Percentiles rank a stretch among this genome's conserved stretches.
Conservation (phyloP, 2,113 vertebrate genomes). For the Promerops cafer region DNA sequence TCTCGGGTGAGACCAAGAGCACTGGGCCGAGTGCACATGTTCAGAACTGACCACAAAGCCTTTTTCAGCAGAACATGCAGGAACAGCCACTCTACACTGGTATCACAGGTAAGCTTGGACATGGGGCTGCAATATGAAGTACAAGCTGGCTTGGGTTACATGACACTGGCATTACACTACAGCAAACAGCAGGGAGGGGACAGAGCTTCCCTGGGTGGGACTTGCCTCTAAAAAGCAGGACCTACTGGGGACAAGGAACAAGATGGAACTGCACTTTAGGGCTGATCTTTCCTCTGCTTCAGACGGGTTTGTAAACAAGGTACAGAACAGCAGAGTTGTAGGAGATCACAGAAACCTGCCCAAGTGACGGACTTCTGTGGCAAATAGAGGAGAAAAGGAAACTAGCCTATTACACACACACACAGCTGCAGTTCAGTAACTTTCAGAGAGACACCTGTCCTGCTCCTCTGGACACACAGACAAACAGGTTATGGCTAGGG, state of each 20-base stretch:
- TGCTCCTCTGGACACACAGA: neutral
- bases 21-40: neutral
- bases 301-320: slow-evolving; percentile 19
- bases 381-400: neutral
- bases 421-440: neutral
- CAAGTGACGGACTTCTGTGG: neutral
- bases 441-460: neutral
- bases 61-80: slow-evolving; percentile 58
- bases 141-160: neutral
- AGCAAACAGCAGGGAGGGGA: neutral
- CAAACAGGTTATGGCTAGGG: neutral
- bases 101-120: slow-evolving; percentile 38
- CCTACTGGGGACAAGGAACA: neutral
- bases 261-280: neutral
- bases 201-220: neutral
- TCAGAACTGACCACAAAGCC: slow-evolving; percentile 44
- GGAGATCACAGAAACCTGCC: neutral
- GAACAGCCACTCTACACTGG: slow-evolving; percentile 27
- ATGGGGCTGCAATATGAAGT: slow-evolving; percentile 3
- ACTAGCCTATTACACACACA: slow-evolving; percentile 16
- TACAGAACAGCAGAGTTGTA: neutral
- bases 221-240: slow-evolving; percentile 9
- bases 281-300: neutral
- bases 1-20: neutral
- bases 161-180: slow-evolving; percentile 4